phyloP scores from a whole-genome alignment of 2,888 invertebrate genomes.

The Mantis religiosa region DNA sequence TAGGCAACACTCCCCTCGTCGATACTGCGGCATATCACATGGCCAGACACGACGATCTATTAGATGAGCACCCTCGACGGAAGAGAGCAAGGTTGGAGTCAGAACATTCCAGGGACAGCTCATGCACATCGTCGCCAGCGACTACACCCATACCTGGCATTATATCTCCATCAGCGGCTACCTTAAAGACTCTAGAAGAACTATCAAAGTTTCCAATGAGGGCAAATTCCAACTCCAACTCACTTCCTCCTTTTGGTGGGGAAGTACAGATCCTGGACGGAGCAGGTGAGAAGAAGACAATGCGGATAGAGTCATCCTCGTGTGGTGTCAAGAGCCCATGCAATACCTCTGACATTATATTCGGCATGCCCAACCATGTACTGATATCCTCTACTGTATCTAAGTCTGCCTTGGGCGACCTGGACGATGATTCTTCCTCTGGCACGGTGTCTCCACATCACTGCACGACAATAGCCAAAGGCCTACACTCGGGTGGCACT shows the following conservation, averaged over 20 bases:
- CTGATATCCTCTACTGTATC: conserved; percentile 15
- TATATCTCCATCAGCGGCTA: conserved; percentile 38
- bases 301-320: conserved; percentile 58
- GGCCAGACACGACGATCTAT: neutral
- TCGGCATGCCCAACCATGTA: conserved; percentile 3
- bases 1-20: conserved; percentile 77
- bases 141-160: conserved; percentile 7
- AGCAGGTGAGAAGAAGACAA: conserved; percentile 63
- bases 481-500: conserved; percentile 75
- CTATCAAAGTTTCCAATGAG: conserved; percentile 44
- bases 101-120: conserved; percentile 21
- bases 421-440: conserved; percentile 55
- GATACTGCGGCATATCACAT: conserved; percentile 49
- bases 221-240: conserved; percentile 23
- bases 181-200: conserved; percentile 55
- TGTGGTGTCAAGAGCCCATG: neutral
- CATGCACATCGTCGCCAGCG: conserved; percentile 13
- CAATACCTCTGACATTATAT: conserved; percentile 7
- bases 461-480: conserved; percentile 61
- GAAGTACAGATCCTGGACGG: conserved; percentile 72
- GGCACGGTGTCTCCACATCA: conserved; percentile 46
- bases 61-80: neutral
- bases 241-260: conserved; percentile 69
- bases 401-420: neutral
- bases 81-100: conserved; percentile 25